Evolutionary conservation across 2,113 vertebrate species (phyloP), one percentile per base, ranked within the genome.

Genomic region (Sciurus niger): DNA sequence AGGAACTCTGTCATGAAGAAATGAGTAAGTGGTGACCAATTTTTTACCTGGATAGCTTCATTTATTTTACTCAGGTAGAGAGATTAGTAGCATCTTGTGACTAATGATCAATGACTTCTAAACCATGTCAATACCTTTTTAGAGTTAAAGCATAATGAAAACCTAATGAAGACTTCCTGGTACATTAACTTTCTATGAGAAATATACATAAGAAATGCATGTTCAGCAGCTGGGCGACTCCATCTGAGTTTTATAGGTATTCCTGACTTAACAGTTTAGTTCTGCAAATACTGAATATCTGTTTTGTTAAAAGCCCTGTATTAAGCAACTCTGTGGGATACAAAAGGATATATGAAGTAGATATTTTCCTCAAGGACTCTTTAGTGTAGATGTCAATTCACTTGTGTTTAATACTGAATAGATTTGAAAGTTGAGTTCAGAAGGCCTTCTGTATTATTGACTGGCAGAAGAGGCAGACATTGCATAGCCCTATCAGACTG

Each of bases 71-170:
- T 95, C 78, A 85, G 96, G 97, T 96, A 96, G 88, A 89, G 46
- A 97, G 96, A 97, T 97, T 97, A 96, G 96, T 90, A 97, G 88
- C 95, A 97, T 94, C 90, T 97, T 94, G 96, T 97, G 96, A 96
- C 96, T 98, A 97, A 97, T 96, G 96, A 97, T 97, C 97, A 96
- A 97, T 98, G 96, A 96, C 97, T 97, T 96, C 93, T 93, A 98
- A 98, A 88, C 90, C 97, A 96, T 97, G 97, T 97, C 97, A 89
- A 96, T 97, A 97, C 84, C 92, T 97, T 97, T 98, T 94, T 70
- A 97, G 97, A 97, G 95, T 96, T 97, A 97, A 94, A 93, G 77
- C 84, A 97, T 96, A 98, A 98, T 97, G 97, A 96, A 98, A 97
- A 97, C 96, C 96, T 98, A 98, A 97, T 97, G 97, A 98, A 98